Evolutionary conservation across 2,113 vertebrate genomes (phyloP).

Genomic region (Labeo rohita): DNA sequence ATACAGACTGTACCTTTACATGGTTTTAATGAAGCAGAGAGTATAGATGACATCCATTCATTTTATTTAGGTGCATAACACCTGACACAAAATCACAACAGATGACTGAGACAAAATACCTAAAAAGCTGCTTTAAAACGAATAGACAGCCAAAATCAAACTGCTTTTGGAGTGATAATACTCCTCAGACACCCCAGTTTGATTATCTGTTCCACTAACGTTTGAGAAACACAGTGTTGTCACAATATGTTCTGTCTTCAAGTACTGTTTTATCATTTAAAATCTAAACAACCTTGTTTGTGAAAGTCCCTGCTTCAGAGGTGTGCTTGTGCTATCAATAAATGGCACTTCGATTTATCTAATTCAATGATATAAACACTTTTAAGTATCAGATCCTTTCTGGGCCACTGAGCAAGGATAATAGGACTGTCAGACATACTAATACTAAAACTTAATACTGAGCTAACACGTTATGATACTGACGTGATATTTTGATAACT

Average conservation of each 20-base stretch:
- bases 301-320: not conserved
- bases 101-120: not conserved
- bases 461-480: not conserved
- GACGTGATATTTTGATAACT: not conserved
- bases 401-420: not conserved
- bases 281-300: not conserved
- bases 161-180: not conserved
- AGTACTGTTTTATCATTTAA: not conserved
- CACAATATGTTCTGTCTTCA: not conserved
- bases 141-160: not conserved
- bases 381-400: not conserved
- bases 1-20: not conserved
- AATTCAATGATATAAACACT: not conserved
- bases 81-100: constrained; percentile 3
- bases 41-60: not conserved
- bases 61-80: not conserved
- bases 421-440: not conserved
- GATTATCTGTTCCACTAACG: not conserved
- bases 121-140: not conserved
- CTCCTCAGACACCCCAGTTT: not conserved
- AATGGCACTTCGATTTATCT: not conserved
- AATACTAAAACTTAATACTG: not conserved
- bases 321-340: not conserved
- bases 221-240: not conserved
- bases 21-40: not conserved